Evolutionary conservation across 2,113 vertebrate genomes (phyloP).

Genomic region (Pitta sordida): DNA sequence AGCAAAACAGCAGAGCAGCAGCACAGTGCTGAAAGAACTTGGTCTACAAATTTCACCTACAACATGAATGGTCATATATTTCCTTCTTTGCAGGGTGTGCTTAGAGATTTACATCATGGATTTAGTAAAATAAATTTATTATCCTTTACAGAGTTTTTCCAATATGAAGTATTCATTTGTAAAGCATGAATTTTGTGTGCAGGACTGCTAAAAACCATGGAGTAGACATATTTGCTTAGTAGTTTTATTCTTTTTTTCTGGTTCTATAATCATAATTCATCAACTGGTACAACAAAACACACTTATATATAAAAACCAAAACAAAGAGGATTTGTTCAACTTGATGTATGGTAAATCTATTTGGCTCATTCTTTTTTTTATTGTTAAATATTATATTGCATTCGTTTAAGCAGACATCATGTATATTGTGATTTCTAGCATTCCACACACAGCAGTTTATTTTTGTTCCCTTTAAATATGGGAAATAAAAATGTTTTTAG

Average conservation of each 20-base stretch:
- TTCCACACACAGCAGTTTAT: slow-evolving; percentile 76
- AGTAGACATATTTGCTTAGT: slow-evolving; percentile 65
- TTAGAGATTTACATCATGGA: slow-evolving; percentile 55
- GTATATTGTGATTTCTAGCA: slow-evolving; percentile 74
- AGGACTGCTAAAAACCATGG: slow-evolving; percentile 59
- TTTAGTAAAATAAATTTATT: slow-evolving; percentile 34
- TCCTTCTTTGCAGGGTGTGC: neutral
- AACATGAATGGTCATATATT: neutral
- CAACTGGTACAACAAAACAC: slow-evolving; percentile 66
- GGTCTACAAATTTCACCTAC: neutral
- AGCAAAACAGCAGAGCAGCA: neutral
- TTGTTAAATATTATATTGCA: slow-evolving; percentile 77
- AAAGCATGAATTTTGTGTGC: slow-evolving; percentile 47
- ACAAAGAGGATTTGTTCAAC: slow-evolving; percentile 66
- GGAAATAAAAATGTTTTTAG: slow-evolving; percentile 66
- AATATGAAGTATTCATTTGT: slow-evolving; percentile 50
- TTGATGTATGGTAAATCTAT: slow-evolving; percentile 66
- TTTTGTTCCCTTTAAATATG: slow-evolving; percentile 79
- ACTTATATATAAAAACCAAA: slow-evolving; percentile 53
- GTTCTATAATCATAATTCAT: slow-evolving; percentile 73
- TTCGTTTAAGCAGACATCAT: slow-evolving; percentile 71
- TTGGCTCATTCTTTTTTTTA: slow-evolving; percentile 68
- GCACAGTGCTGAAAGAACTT: neutral
- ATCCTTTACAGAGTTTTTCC: slow-evolving; percentile 29
- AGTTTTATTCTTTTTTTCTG: slow-evolving; percentile 75